Evolutionary conservation across 2,797 vertebrate genomes (phyloP), one percentile per base, ranked within the genome.

Genomic region (Helicolenus hilgendorfi): DNA sequence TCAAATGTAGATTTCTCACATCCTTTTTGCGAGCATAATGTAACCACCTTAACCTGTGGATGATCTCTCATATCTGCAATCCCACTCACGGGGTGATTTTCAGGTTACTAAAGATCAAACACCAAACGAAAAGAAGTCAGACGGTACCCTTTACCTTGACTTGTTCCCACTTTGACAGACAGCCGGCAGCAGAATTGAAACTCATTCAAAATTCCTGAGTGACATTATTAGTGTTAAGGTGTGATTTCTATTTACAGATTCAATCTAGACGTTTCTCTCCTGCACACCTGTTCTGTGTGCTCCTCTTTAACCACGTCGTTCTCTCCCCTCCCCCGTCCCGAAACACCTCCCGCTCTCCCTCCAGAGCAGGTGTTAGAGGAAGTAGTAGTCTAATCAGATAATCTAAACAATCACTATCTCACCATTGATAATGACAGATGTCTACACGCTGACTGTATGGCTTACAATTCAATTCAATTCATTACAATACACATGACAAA

Each of bases 31-130:
- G 22, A 63, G 24, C 15, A 45, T 59, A 53, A 89, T 81, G 49
- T 64, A 87, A 92, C 89, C 88, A 62, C 67, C 2, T 1, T 64
- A 62, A 82, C 86, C 87, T 38, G 55, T 49, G 38, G 31, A 84
- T 83, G 83, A 92, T 79, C 87, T 95, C 85, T 96, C 95, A 94
- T 89, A 95, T 96, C 95, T 95, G 88, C 87, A 91, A 88, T 88
- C 83, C 53, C 10, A 3, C 4, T 22, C 7, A 38, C 7, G 11
- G 53, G 56, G 80, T 87, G 63, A 87, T 88, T 92, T 89, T 91
- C n/a, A 85, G 71, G 79, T 90, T 67, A 85, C 35, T 24, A n/a
- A 36, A 81, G 22, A 68, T 74, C 38, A 79, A 76, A 14, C 11
- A 33, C 8, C 20, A 68, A 68, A 49, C 41, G 41, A 67, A 70